Conservation (phyloP, 2,888 invertebrate genomes). For the Mesorhabditis sp. region DNA sequence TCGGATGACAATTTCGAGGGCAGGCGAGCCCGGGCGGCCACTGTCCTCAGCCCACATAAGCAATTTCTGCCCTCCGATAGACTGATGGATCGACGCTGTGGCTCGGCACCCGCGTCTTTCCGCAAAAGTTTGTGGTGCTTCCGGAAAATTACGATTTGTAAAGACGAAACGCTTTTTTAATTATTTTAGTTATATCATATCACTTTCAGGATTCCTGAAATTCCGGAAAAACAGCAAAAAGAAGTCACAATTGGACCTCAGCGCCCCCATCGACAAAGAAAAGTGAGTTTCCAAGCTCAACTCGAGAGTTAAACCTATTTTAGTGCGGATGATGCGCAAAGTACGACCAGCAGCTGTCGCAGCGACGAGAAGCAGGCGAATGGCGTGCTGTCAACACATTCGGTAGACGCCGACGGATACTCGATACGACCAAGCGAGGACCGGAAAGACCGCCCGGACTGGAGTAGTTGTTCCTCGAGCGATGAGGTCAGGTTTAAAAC, state of each 20-base stretch:
- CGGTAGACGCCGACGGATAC: not conserved
- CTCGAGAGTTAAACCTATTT: conserved; percentile 8
- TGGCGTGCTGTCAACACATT: not conserved
- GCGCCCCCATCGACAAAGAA: too few species aligned
- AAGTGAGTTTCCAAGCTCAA: too few species aligned
- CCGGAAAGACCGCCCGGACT: conserved; percentile 29
- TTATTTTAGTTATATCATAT: not conserved
- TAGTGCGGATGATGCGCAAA: conserved; percentile 44
- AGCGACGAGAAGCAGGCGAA: conserved; percentile 43
- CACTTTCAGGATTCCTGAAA: not conserved
- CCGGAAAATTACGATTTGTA: not conserved
- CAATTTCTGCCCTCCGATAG: too few species aligned
- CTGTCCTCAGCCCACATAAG: too few species aligned
- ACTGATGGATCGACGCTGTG: not conserved
- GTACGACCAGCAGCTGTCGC: conserved; percentile 47
- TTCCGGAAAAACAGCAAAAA: conserved; percentile 3
- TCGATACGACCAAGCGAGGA: not conserved
- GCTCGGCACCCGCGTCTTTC: conserved; percentile 1
- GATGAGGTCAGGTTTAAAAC: conserved; percentile 19
- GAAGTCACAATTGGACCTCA: not conserved
- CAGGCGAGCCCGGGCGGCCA: too few species aligned
- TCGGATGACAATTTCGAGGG: too few species aligned
- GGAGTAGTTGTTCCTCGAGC: conserved; percentile 36
- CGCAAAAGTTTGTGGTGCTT: not conserved
- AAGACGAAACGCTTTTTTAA: not conserved